These are phyloP conservation scores for Antechinus stuartii DNA, from an alignment of 2,113 vertebrate species.

Conservation along the genomic window DNA sequence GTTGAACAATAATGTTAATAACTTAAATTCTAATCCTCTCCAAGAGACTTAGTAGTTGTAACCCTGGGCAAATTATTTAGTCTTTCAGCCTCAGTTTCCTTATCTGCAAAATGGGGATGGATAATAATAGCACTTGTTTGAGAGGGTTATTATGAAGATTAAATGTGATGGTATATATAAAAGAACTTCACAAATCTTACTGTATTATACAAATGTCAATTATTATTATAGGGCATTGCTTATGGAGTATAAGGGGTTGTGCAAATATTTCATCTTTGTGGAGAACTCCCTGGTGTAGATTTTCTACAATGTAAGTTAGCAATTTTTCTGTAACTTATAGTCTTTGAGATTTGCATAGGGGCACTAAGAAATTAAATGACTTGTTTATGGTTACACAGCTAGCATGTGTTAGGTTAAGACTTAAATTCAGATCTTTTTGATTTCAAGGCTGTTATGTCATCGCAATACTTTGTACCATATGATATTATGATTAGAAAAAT, in stretches of 20 bases:
- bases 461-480: not conserved
- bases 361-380: not conserved
- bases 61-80: too few species aligned
- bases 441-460: not conserved
- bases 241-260: not conserved
- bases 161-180: not conserved
- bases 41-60: too few species aligned
- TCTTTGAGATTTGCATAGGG: not conserved
- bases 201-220: not conserved
- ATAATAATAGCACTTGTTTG: too few species aligned
- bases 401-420: not conserved
- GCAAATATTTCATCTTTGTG: not conserved
- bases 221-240: not conserved
- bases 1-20: too few species aligned
- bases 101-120: not conserved
- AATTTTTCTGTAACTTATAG: not conserved
- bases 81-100: not conserved
- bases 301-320: not conserved
- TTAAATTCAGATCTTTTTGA: not conserved
- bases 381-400: not conserved
- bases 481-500: too few species aligned
- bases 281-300: not conserved
- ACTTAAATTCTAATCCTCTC: too few species aligned
- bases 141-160: too few species aligned
- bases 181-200: not conserved